These are phyloP conservation scores for Electrophaes corylata DNA, from an alignment of 2,888 invertebrate species.

Conservation along the genomic window DNA sequence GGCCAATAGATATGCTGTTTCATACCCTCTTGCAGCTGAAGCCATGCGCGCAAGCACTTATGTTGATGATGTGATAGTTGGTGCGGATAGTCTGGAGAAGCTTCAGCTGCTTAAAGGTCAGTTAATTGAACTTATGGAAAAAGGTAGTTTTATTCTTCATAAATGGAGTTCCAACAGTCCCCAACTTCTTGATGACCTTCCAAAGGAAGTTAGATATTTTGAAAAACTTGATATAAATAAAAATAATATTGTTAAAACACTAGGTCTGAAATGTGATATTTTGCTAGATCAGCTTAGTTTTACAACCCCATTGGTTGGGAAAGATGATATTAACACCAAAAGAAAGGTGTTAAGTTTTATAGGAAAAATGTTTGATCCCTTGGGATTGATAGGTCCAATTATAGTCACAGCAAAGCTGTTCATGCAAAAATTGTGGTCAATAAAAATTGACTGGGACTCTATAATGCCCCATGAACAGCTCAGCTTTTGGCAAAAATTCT, in stretches of 20 bases:
- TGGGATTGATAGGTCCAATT: constrained; percentile 12
- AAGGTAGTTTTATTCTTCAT: neutral
- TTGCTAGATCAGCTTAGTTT: neutral
- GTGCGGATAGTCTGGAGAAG: neutral
- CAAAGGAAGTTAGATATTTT: neutral
- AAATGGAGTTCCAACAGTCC: neutral
- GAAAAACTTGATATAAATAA: neutral
- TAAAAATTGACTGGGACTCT: constrained; percentile 1
- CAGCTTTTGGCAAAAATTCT: neutral
- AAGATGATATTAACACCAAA: constrained; percentile 1
- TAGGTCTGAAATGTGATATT: neutral
- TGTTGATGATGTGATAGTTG: neutral
- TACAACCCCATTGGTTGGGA: neutral
- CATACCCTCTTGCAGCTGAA: neutral
- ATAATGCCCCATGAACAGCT: neutral
- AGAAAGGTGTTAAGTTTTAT: constrained; percentile 11
- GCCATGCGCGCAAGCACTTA: neutral
- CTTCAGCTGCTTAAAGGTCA: neutral
- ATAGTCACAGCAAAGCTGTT: neutral
- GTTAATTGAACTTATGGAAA: neutral
- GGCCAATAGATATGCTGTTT: neutral
- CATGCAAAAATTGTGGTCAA: neutral
- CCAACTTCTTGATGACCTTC: neutral
- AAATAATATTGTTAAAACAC: neutral
- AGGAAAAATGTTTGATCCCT: constrained; percentile 15